A percentile compares a stretch with the other conserved stretches of the same genome.
phyloP scores from a whole-genome alignment of 2,888 invertebrate species.

The Archips xylosteana region DNA sequence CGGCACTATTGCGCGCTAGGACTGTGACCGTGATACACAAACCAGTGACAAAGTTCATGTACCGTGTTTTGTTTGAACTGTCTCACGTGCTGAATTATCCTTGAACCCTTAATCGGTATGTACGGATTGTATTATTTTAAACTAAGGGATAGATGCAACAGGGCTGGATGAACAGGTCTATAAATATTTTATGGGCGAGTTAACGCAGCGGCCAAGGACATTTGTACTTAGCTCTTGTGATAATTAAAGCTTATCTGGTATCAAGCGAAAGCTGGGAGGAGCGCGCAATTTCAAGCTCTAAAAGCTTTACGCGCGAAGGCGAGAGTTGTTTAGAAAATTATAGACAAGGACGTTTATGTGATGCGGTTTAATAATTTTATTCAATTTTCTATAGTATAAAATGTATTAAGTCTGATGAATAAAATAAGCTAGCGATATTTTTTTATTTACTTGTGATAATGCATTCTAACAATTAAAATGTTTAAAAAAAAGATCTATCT shows the following conservation, averaged over 20 bases:
- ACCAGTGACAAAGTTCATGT: slow-evolving; percentile 84
- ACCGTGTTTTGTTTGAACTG: slow-evolving; percentile 83
- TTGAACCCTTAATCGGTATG: slow-evolving; percentile 62
- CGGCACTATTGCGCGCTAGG: slow-evolving; percentile 74
- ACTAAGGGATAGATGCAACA: slow-evolving; percentile 43
- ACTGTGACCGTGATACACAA: slow-evolving; percentile 81
- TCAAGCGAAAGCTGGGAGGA: slow-evolving; percentile 37
- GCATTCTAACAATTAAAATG: background rate
- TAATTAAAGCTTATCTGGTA: slow-evolving; percentile 53
- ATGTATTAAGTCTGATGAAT: background rate
- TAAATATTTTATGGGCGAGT: slow-evolving; percentile 69
- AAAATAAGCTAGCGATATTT: too few species aligned
- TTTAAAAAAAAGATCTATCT: too few species aligned
- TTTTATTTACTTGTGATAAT: background rate
- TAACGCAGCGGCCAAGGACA: slow-evolving; percentile 52
- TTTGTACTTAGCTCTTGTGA: slow-evolving; percentile 51
- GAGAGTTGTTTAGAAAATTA: slow-evolving; percentile 31
- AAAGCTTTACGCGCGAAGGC: slow-evolving; percentile 32
- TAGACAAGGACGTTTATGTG: slow-evolving; percentile 19
- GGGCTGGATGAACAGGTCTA: slow-evolving; percentile 75
- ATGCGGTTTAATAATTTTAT: background rate
- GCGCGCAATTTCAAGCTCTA: slow-evolving; percentile 35
- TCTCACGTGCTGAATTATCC: slow-evolving; percentile 67
- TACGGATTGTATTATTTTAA: slow-evolving; percentile 45
- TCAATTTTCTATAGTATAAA: background rate